These are phyloP conservation scores for Peromyscus maniculatus DNA, from an alignment of 2,113 vertebrate genomes.

Conservation along the genomic window DNA sequence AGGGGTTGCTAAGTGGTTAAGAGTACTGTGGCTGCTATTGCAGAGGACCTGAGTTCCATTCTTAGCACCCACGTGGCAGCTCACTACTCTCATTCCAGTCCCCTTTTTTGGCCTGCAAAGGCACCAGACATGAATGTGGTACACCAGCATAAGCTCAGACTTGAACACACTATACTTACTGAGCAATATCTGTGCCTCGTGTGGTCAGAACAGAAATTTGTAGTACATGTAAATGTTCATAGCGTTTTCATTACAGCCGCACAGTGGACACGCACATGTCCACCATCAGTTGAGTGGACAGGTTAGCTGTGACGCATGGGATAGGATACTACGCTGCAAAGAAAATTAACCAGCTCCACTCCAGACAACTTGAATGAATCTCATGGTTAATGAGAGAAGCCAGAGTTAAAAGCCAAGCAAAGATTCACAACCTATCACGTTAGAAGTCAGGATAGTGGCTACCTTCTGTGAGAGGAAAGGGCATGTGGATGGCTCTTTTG, in stretches of 20 bases:
- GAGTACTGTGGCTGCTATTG: neutral
- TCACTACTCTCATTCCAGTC: neutral
- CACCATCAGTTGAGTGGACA: conserved; percentile 48
- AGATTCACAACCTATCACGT: neutral
- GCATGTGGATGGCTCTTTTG: neutral
- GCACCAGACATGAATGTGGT: neutral
- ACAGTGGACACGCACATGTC: conserved; percentile 51
- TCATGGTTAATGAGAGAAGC: conserved; percentile 46
- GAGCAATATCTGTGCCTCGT: neutral
- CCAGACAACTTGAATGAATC: conserved; percentile 57
- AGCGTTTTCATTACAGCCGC: conserved; percentile 51
- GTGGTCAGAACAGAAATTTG: conserved; percentile 46
- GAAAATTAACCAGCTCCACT: conserved; percentile 55
- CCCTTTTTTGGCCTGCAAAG: neutral
- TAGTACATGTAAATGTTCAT: conserved; percentile 52
- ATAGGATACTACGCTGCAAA: conserved; percentile 53
- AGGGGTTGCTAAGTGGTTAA: neutral
- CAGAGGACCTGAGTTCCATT: neutral
- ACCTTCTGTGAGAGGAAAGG: neutral
- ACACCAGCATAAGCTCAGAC: neutral
- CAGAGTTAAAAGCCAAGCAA: conserved; percentile 56
- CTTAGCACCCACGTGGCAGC: neutral
- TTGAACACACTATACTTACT: neutral
- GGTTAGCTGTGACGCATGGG: conserved; percentile 41
- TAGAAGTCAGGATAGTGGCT: conserved; percentile 40